A percentile compares a stretch with the other conserved stretches of the same genome.
Conservation (phyloP, 1,140 invertebrate species). For the Drosophila kikkawai region DNA sequence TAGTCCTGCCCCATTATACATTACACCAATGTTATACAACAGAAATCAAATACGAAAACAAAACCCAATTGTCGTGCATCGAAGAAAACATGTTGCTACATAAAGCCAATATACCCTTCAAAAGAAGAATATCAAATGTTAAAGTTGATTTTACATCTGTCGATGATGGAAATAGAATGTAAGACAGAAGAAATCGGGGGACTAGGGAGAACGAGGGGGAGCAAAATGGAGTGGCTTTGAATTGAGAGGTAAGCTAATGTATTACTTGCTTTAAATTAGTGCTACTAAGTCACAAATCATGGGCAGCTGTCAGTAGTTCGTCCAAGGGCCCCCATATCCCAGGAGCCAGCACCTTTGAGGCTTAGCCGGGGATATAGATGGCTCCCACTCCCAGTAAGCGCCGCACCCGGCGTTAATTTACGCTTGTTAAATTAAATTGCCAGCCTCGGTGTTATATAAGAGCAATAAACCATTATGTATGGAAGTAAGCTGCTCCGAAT, state of each 20-base stretch:
- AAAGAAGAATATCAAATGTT: conserved; percentile 1
- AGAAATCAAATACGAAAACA: not conserved
- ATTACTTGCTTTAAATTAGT: conserved; percentile 48
- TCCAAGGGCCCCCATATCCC: conserved; percentile 2
- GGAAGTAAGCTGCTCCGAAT: conserved; percentile 52
- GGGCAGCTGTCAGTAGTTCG: conserved; percentile 33
- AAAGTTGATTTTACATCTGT: conserved; percentile 5
- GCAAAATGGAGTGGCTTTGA: not conserved
- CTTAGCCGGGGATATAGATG: conserved; percentile 14
- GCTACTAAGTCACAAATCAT: conserved; percentile 41
- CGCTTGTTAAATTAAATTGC: conserved; percentile 62
- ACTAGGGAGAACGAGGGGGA: not conserved
- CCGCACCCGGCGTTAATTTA: conserved; percentile 32
- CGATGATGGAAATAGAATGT: conserved; percentile 26
- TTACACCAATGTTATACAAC: not conserved
- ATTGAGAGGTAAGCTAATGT: conserved; percentile 17
- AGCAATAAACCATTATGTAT: conserved; percentile 56
- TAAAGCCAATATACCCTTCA: conserved; percentile 1
- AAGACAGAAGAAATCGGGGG: not conserved
- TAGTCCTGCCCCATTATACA: not conserved
- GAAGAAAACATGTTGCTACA: not conserved
- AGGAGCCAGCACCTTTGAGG: not conserved
- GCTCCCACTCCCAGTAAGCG: conserved; percentile 7
- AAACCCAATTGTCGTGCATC: too few species aligned
- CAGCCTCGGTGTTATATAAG: conserved; percentile 36